Conservation (phyloP, 2,113 vertebrate genomes). For the Phrynosoma blainvillii region DNA sequence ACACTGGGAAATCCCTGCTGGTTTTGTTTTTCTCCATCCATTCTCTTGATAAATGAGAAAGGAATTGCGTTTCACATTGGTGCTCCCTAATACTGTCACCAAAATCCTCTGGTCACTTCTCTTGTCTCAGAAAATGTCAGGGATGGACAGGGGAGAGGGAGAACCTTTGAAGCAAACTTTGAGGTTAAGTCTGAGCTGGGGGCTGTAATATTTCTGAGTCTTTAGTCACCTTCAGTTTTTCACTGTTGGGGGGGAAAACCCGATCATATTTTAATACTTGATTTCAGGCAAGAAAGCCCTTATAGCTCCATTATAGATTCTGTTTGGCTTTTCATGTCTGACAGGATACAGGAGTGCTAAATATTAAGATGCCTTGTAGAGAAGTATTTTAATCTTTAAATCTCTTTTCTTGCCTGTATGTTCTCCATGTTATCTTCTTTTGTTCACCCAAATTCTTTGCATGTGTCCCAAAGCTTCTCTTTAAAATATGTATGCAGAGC, state of each 20-base stretch:
- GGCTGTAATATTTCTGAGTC: not conserved
- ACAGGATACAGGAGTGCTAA: constrained; percentile 7
- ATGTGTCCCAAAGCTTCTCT: constrained; percentile 19
- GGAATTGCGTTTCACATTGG: not conserved
- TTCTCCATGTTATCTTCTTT: not conserved
- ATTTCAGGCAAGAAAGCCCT: constrained; percentile 1
- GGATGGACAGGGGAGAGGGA: not conserved
- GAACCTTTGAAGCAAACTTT: not conserved
- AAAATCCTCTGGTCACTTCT: not conserved
- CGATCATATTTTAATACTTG: not conserved
- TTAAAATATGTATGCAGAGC: not conserved
- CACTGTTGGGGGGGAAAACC: constrained; percentile 39
- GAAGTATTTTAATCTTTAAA: not conserved
- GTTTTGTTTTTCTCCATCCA: not conserved
- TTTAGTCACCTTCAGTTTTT: not conserved
- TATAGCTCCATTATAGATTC: constrained; percentile 33
- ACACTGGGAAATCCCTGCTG: not conserved
- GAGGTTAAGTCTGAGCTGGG: too few species aligned
- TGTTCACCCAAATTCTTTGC: constrained; percentile 31
- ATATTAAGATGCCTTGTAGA: constrained; percentile 23
- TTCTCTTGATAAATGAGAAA: not conserved
- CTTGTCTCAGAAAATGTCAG: not conserved
- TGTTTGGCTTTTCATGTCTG: constrained; percentile 24
- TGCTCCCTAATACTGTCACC: not conserved
- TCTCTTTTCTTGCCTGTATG: not conserved